phyloP scores from a whole-genome alignment of 2,113 vertebrate species.

The Sphaerodactylus townsendi region DNA sequence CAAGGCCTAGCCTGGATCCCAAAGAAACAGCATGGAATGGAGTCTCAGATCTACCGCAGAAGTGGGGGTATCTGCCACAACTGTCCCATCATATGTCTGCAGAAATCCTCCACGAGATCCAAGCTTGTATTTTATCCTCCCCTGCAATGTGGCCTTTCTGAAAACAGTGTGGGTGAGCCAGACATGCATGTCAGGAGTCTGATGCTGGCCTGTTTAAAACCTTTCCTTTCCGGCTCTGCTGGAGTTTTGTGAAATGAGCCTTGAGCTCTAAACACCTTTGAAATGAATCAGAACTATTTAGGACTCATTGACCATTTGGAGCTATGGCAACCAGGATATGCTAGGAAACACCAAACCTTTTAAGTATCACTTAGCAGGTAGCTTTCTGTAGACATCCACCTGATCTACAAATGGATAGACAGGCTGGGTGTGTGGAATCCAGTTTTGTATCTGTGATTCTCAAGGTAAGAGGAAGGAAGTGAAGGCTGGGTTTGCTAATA shows the following conservation, averaged over 20 bases:
- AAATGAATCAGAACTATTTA: neutral
- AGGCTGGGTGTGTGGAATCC: neutral
- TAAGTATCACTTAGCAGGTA: neutral
- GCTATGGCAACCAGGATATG: neutral
- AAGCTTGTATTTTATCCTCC: no score
- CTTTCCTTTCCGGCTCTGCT: neutral
- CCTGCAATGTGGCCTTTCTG: no score
- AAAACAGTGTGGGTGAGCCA: no score
- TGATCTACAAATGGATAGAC: neutral
- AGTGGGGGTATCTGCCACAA: no score
- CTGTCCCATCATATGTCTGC: no score
- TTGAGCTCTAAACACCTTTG: no score
- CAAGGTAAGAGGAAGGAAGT: neutral
- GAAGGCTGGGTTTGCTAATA: no score
- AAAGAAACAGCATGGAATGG: no score
- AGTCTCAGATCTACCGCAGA: no score
- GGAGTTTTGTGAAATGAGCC: neutral
- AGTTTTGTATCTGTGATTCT: neutral
- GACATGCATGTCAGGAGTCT: neutral
- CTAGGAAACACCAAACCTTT: neutral
- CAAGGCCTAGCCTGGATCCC: no score
- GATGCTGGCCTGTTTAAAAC: no score
- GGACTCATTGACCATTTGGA: neutral
- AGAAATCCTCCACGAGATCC: no score
- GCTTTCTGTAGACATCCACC: neutral